These are phyloP conservation scores for Pimpla rufipes DNA, from an alignment of 2,888 invertebrate species.

Conservation along the genomic window DNA sequence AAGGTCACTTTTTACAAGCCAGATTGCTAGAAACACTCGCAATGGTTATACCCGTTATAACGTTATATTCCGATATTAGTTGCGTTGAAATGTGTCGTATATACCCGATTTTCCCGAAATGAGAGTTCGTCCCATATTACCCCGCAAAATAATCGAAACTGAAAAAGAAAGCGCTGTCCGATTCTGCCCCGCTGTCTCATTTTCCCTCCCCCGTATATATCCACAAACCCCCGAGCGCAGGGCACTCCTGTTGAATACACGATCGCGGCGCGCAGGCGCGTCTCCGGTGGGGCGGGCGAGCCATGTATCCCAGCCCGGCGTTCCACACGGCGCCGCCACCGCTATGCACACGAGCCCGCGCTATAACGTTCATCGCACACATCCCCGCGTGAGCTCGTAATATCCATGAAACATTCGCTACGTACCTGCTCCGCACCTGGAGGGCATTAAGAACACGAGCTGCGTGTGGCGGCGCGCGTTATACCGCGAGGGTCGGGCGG, in stretches of 20 bases:
- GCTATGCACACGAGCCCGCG: not conserved
- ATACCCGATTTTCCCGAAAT: not conserved
- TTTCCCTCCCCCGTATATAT: no score
- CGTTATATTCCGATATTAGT: no score
- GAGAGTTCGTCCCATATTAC: no score
- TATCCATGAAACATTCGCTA: not conserved
- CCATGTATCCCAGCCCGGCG: not conserved
- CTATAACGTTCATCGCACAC: not conserved
- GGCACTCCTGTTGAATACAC: conserved; percentile 59
- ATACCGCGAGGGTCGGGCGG: not conserved
- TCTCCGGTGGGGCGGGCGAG: conserved; percentile 14
- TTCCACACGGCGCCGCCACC: not conserved
- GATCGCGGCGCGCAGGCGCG: conserved; percentile 45
- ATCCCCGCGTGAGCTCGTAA: not conserved
- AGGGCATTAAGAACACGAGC: conserved; percentile 10
- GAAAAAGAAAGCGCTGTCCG: no score
- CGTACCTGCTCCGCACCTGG: conserved; percentile 2
- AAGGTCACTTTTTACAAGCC: no score
- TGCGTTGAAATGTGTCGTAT: no score
- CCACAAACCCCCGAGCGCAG: conserved; percentile 11
- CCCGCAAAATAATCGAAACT: no score
- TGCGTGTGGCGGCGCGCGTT: not conserved
- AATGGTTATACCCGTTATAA: no score
- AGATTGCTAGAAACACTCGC: no score
- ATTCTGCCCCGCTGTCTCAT: no score